Conservation (phyloP, 2,797 vertebrate species). For the Lutjanus campechanus region DNA sequence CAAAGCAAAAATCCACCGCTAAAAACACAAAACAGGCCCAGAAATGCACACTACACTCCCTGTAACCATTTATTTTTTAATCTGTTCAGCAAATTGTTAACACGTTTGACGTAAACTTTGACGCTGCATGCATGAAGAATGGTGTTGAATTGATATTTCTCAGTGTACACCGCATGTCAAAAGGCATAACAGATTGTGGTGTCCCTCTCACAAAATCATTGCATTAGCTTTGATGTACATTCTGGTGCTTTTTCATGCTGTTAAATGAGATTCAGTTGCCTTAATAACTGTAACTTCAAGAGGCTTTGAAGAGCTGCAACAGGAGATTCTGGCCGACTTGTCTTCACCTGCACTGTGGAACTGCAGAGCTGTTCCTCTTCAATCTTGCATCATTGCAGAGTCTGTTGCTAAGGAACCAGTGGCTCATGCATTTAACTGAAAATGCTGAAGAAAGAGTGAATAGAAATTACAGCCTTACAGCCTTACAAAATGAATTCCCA, state of each 20-base stretch:
- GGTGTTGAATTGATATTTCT: slow-evolving; percentile 19
- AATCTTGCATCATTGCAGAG: slow-evolving; percentile 85
- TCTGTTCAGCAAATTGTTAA: slow-evolving; percentile 6
- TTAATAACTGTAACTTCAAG: slow-evolving; percentile 44
- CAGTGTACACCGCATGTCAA: background rate
- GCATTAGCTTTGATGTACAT: slow-evolving; percentile 15
- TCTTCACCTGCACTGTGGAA: slow-evolving; percentile 81
- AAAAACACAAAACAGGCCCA: background rate
- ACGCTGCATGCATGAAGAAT: background rate
- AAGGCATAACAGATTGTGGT: slow-evolving; percentile 1
- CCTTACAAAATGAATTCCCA: slow-evolving; percentile 71
- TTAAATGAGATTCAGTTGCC: slow-evolving; percentile 39
- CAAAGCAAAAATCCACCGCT: background rate
- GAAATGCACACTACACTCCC: background rate
- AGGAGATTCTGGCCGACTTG: slow-evolving; percentile 63
- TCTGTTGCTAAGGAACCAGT: slow-evolving; percentile 89
- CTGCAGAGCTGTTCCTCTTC: slow-evolving; percentile 84
- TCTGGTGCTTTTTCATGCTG: slow-evolving; percentile 16
- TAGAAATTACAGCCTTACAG: slow-evolving; percentile 65
- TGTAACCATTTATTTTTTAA: slow-evolving; percentile 9
- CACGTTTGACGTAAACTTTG: background rate
- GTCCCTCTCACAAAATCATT: background rate
- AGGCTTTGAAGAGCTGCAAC: slow-evolving; percentile 61
- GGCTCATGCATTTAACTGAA: slow-evolving; percentile 82
- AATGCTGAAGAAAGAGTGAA: slow-evolving; percentile 77